Evolutionary conservation across 2,113 vertebrate species (phyloP), one percentile per base, ranked within the genome.

Genomic region (Ictalurus punctatus): DNA sequence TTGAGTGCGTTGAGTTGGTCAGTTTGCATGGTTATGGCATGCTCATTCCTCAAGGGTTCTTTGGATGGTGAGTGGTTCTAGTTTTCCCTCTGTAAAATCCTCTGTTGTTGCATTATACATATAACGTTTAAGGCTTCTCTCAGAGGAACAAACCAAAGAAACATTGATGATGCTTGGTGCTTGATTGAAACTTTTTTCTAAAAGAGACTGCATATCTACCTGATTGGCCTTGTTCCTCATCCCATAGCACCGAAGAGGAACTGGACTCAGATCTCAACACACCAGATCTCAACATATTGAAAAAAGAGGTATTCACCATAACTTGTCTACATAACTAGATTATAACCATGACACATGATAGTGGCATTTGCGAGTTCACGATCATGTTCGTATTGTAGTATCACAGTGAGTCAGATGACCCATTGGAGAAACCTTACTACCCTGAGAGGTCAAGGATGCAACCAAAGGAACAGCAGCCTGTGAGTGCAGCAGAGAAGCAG

Each of bases 331-430:
- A 58, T 34, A 5, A 83, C 10, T 61, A 1, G 52, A 58, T 37
- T 23, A 82, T 14, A 7, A 14, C 17, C 30, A 61, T 63, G 37
- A 80, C 5, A 86, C 65, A 6, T 21, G 9, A 14, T 52, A 52
- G 8, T 14, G 27, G 3, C 13, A 2, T 85, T 30, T 56, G 1
- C 10, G 48, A 56, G 78, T 48, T 56, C n/a, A 56, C 1, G 56
- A 63, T 91, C 19, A 16, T 56, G 9, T n/a, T 56, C 34, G 19
- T 89, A 27, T 89, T 59, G 17, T 79, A 94, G 94, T 92, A 93
- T 69, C 63, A 79, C n/a, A 91, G 4, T 80, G 92, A 94, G 48
- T 67, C 86, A 76, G 91, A 93, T 44, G 87, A 6, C 27, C 82
- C 2, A 17, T 83, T 83, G n/a, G 65, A 65, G 4, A 91, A 79